Evolutionary conservation across 1,140 invertebrate genomes (phyloP).

Genomic region (Sitophilus oryzae): DNA sequence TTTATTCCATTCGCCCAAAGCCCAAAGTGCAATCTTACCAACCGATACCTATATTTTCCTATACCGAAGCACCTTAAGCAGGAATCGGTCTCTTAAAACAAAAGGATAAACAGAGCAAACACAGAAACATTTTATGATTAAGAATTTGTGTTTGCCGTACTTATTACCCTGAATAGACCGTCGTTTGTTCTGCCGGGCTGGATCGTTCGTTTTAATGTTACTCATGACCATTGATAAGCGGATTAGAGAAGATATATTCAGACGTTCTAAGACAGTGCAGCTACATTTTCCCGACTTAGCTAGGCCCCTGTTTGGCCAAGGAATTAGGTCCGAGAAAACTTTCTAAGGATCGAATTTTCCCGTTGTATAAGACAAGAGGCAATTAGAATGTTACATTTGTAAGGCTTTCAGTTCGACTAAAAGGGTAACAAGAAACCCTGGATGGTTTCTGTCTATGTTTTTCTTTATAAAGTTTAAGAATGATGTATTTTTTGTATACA

Average conservation of each 20-base stretch:
- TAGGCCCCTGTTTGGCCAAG: constrained; percentile 15
- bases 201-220: constrained; percentile 32
- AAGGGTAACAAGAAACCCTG: too few species aligned
- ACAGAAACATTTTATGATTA: neutral
- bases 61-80: too few species aligned
- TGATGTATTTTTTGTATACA: too few species aligned
- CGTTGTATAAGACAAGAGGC: too few species aligned
- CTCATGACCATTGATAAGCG: constrained; percentile 33
- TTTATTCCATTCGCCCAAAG: too few species aligned
- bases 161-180: constrained; percentile 1
- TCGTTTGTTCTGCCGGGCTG: constrained; percentile 26
- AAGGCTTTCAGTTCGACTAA: too few species aligned
- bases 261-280: constrained; percentile 28
- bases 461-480: too few species aligned
- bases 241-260: constrained; percentile 33
- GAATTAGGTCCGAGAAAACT: constrained; percentile 16
- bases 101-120: neutral
- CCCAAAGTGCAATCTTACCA: too few species aligned
- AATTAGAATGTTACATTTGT: too few species aligned
- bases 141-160: neutral
- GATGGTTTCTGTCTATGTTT: too few species aligned
- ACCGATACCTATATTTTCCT: too few species aligned
- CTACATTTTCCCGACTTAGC: constrained; percentile 14
- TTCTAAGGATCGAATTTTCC: constrained; percentile 4
- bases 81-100: neutral